Evolutionary conservation across 2,797 vertebrate species (phyloP).

Genomic region (Peromyscus nudipes): DNA sequence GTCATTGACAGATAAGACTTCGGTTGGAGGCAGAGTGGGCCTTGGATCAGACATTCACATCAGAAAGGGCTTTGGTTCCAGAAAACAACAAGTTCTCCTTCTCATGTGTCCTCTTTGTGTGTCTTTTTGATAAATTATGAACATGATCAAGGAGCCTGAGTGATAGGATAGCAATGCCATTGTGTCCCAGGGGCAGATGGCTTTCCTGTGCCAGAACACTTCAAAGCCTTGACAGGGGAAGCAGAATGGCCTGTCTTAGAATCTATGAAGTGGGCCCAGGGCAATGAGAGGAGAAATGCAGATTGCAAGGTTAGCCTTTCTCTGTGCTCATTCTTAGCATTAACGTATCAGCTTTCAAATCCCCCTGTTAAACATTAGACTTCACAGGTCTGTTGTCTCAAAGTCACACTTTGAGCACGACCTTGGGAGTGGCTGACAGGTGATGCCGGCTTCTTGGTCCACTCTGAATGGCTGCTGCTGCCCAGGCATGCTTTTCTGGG

Average conservation of each 20-base stretch:
- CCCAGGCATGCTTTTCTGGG: not conserved
- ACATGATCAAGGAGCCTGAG: not conserved
- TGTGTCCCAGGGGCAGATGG: not conserved
- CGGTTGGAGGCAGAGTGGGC: slow-evolving; percentile 60
- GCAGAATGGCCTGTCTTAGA: not conserved
- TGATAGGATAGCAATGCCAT: not conserved
- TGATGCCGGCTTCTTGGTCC: no score
- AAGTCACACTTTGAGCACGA: not conserved
- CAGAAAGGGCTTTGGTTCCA: slow-evolving; percentile 25
- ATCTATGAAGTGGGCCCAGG: not conserved
- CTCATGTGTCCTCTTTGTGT: not conserved
- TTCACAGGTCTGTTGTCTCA: not conserved
- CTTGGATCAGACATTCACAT: slow-evolving; percentile 63
- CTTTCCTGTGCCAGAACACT: not conserved
- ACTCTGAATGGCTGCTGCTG: not conserved
- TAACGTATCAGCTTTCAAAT: not conserved
- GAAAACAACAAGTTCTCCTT: not conserved
- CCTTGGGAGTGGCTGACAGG: not conserved
- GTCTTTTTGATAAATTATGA: slow-evolving; percentile 35
- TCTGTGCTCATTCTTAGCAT: not conserved
- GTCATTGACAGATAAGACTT: slow-evolving; percentile 82
- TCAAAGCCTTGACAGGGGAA: not conserved
- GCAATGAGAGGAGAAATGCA: not conserved
- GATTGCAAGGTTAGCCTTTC: not conserved
- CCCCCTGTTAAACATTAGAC: not conserved